Evolutionary conservation across 2,888 invertebrate species (phyloP), one percentile per base, ranked within the genome.

Genomic region (Drosophila limbata): DNA sequence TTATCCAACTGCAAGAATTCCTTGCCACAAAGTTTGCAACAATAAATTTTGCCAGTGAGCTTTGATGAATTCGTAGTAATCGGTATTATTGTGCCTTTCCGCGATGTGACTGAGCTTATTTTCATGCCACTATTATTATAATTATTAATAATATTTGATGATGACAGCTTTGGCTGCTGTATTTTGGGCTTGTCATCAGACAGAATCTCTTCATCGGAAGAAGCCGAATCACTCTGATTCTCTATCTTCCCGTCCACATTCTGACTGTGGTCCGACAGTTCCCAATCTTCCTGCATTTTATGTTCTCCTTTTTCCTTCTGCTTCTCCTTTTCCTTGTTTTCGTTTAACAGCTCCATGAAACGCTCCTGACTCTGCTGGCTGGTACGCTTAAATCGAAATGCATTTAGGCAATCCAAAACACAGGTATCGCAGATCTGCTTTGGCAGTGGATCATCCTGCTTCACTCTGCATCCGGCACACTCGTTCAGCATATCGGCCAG

Each of bases 351-450:
- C 9, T 56, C 47, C 37, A 28, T 33, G 5, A 47, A 48, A 4
- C 33, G 57, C 17, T 59, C 17, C 5, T 59, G 55, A 47, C 70
- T 77, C 33, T 64, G 42, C 21, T 70, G 60, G n/a, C 70, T 69
- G 37, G 52, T 74, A 11, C 51, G 19, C 40, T 67, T 78, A 1
- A 79, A 79, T 15, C 63, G 45, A 19, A 47, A 74, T 6, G 77
- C 77, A 55, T 66, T 69, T 13, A 74, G 44, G 1, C 75, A 51
- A 2, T 62, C 70, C 37, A 60, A 33, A 3, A 77, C 48, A 37
- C 76, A 77, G 33, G 33, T 17, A 13, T 42, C 50, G 10, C 77
- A 77, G n/a, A 78, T 66, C 21, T 63, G 56, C 19, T 78, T 74
- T 2, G 77, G 77, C 19, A 77, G 31, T 17, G 33, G 35, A 70